Conservation (phyloP, 1,140 invertebrate species). For the Drosophila baimaii region DNA sequence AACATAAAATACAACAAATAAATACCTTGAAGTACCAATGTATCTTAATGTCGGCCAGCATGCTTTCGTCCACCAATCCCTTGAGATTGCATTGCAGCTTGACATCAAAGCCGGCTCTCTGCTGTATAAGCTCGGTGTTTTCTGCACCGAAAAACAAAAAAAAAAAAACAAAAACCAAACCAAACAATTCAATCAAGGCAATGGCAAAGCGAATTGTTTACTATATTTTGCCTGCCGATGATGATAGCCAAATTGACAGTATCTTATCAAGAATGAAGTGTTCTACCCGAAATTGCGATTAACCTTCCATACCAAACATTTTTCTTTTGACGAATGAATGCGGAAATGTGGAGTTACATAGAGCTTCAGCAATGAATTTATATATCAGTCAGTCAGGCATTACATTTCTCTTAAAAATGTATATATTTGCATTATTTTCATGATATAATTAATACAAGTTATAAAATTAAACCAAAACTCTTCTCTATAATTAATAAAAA, state of each 20-base stretch:
- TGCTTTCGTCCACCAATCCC: slow-evolving; percentile 64
- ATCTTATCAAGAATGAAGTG: slow-evolving; percentile 55
- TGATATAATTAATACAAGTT: not conserved
- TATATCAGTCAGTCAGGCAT: not conserved
- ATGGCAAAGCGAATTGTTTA: slow-evolving; percentile 43
- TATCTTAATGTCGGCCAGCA: slow-evolving; percentile 63
- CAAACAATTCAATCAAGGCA: slow-evolving; percentile 48
- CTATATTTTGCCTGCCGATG: slow-evolving; percentile 27
- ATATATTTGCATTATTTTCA: not conserved
- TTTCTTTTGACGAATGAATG: slow-evolving; percentile 41
- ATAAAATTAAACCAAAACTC: not conserved
- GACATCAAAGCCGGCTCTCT: slow-evolving; percentile 71
- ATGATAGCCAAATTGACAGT: slow-evolving; percentile 57
- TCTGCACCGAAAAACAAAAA: slow-evolving; percentile 45
- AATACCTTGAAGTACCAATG: slow-evolving; percentile 80
- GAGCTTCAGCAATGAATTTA: not conserved
- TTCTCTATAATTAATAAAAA: too few species aligned
- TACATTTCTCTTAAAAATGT: not conserved
- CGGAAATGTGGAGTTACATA: slow-evolving; percentile 31
- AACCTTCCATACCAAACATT: slow-evolving; percentile 39
- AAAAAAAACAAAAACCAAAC: slow-evolving; percentile 14
- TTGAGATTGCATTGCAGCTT: slow-evolving; percentile 73
- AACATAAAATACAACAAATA: too few species aligned
- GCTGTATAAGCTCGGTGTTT: slow-evolving; percentile 76
- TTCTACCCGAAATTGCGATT: slow-evolving; percentile 40